These are phyloP conservation scores for Calonectris borealis DNA, from an alignment of 2,113 vertebrate species.

Conservation along the genomic window DNA sequence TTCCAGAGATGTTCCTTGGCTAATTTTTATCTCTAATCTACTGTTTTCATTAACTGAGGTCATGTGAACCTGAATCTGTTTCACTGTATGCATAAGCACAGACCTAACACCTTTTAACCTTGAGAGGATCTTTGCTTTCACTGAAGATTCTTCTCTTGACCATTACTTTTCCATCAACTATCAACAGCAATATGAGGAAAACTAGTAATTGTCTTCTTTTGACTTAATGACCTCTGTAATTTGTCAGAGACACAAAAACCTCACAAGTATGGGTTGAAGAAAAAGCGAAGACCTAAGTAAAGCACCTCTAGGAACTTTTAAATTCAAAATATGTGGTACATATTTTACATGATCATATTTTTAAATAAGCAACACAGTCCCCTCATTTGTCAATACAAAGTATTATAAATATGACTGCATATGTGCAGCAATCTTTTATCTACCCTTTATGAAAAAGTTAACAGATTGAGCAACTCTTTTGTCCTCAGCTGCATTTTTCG, in stretches of 20 bases:
- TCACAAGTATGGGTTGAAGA: not conserved
- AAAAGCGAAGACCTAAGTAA: not conserved
- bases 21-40: not conserved
- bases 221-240: not conserved
- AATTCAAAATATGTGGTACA: not conserved
- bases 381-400: not conserved
- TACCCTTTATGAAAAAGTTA: not conserved
- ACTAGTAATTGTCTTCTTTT: not conserved
- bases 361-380: not conserved
- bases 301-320: not conserved
- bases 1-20: not conserved
- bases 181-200: not conserved
- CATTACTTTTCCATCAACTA: not conserved
- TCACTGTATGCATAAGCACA: not conserved
- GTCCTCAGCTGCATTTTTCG: not conserved
- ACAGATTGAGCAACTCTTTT: not conserved
- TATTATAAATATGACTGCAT: not conserved
- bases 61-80: not conserved
- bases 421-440: not conserved
- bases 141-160: not conserved
- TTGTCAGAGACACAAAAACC: conserved; percentile 3
- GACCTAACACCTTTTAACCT: not conserved
- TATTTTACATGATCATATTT: not conserved
- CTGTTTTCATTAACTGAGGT: not conserved
- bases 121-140: not conserved